Evolutionary conservation across 2,888 invertebrate genomes (phyloP).

Genomic region (Andrena flavipes): DNA sequence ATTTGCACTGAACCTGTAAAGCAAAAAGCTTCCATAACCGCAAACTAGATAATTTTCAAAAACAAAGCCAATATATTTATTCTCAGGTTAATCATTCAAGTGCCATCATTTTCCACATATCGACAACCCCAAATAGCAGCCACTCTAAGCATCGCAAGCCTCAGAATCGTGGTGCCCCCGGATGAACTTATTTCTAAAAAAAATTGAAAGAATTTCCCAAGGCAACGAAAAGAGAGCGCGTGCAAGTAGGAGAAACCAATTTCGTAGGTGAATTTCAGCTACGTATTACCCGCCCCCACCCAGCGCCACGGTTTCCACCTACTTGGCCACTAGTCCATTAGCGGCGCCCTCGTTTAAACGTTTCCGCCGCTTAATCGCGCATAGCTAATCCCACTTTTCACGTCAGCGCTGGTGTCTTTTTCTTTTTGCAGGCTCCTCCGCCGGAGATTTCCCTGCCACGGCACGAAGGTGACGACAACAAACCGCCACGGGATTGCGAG

Average conservation of each 20-base stretch:
- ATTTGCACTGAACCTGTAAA: no score
- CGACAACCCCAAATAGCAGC: no score
- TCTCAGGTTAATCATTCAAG: no score
- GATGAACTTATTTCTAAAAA: conserved; percentile 4
- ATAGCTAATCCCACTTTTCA: conserved; percentile 76
- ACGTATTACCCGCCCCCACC: conserved; percentile 61
- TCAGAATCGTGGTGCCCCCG: conserved; percentile 13
- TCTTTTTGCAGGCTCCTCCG: conserved; percentile 69
- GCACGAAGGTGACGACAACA: conserved; percentile 22
- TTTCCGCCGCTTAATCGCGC: conserved; percentile 79
- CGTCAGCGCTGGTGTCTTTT: conserved; percentile 57
- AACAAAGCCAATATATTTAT: no score
- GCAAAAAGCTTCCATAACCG: no score
- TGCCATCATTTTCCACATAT: no score
- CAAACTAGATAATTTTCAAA: no score
- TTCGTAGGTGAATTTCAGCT: conserved; percentile 67
- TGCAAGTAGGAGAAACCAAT: conserved; percentile 51
- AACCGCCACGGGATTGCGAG: conserved; percentile 9
- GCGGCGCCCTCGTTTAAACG: conserved; percentile 75
- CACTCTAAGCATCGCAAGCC: no score
- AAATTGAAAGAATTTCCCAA: conserved; percentile 35
- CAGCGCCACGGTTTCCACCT: conserved; percentile 58
- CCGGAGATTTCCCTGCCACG: conserved; percentile 7
- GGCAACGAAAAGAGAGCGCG: conserved; percentile 20
- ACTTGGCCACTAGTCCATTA: conserved; percentile 73